Evolutionary conservation across 2,888 invertebrate species (phyloP).

Genomic region (Periphyllus acericola): DNA sequence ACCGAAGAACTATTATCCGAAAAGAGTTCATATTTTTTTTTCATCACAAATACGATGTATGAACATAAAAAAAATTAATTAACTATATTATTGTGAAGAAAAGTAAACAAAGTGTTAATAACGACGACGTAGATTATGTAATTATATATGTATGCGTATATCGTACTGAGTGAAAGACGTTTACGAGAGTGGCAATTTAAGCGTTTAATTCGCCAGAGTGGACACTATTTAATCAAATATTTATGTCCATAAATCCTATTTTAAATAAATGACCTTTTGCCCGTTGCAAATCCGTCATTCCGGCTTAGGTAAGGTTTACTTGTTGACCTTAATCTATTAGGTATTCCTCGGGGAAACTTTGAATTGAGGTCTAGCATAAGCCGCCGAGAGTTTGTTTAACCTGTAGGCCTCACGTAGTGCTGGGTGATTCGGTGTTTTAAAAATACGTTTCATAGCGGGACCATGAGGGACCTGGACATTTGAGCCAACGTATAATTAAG

Average conservation of each 20-base stretch:
- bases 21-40: too few species aligned
- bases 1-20: too few species aligned
- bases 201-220: background rate
- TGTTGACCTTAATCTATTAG: conserved; percentile 8
- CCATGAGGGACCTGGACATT: background rate
- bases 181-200: background rate
- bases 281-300: background rate
- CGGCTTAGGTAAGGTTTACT: background rate
- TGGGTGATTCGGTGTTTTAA: background rate
- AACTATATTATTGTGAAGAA: too few species aligned
- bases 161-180: background rate
- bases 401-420: background rate
- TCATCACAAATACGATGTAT: too few species aligned
- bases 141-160: too few species aligned
- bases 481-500: background rate
- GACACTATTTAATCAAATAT: conserved; percentile 14
- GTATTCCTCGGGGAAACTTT: background rate
- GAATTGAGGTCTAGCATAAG: background rate
- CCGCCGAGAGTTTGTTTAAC: background rate
- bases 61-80: too few species aligned
- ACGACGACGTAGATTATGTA: too few species aligned
- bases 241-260: background rate
- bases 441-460: background rate
- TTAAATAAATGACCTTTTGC: background rate
- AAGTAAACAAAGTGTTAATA: too few species aligned